These are phyloP conservation scores for Diphyllodes magnificus DNA, from an alignment of 2,113 vertebrate genomes.

Conservation along the genomic window DNA sequence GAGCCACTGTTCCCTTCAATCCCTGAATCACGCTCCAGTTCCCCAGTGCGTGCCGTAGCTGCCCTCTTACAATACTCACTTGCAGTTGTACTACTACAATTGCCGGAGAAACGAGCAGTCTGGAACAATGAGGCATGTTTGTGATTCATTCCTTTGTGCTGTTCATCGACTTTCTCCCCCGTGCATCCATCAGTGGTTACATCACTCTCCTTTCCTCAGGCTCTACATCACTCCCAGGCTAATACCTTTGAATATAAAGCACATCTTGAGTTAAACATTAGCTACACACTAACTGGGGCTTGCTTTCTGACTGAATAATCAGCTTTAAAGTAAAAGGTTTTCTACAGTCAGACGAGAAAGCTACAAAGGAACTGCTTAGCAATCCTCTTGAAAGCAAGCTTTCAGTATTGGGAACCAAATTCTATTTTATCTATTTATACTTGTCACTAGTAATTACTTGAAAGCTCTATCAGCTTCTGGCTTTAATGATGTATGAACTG, in stretches of 20 bases:
- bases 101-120: background rate
- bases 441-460: conserved; percentile 1
- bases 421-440: conserved; percentile 17
- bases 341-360: background rate
- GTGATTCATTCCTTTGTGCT: conserved; percentile 15
- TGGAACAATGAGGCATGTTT: background rate
- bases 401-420: background rate
- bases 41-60: background rate
- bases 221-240: background rate
- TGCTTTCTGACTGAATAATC: conserved; percentile 12
- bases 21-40: background rate
- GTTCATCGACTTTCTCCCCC: background rate
- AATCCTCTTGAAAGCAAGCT: background rate
- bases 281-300: background rate
- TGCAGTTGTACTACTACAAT: background rate
- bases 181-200: background rate
- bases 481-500: background rate
- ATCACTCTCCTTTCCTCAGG: conserved; percentile 1
- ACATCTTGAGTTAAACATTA: background rate
- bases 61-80: background rate
- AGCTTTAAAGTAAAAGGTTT: conserved; percentile 13
- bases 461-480: background rate
- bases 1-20: background rate
- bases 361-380: background rate
- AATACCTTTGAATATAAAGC: conserved; percentile 25